Percentiles rank a stretch among this genome's conserved stretches.
Evolutionary conservation across 2,113 vertebrate genomes (phyloP).

Genomic region (Motacilla tschutschensis): DNA sequence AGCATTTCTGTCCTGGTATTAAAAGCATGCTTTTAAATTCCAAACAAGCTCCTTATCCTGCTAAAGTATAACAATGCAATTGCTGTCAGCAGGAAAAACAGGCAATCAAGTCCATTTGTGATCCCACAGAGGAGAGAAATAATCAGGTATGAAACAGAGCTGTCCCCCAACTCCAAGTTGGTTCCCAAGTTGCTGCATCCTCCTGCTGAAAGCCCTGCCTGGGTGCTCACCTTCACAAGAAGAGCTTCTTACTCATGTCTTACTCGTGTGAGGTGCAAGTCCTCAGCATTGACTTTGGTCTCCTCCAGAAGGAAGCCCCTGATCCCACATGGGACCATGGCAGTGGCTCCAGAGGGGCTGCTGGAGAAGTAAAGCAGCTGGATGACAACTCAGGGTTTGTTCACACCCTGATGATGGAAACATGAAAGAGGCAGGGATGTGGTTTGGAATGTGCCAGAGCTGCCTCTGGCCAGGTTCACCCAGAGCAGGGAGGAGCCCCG

Average conservation of each 20-base stretch:
- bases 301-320: background rate
- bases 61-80: background rate
- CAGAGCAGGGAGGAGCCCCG: accelerated
- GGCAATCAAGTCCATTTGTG: background rate
- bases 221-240: background rate
- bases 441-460: background rate
- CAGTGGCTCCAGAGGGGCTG: background rate
- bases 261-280: background rate
- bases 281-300: background rate
- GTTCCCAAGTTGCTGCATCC: background rate
- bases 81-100: background rate
- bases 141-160: background rate
- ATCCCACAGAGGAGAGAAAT: background rate
- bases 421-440: accelerated
- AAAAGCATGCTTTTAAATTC: background rate
- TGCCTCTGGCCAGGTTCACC: background rate
- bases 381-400: accelerated
- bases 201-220: background rate
- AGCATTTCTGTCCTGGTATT: background rate
- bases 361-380: background rate
- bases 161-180: background rate
- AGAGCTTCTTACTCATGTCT: background rate
- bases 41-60: background rate
- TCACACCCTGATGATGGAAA: background rate
- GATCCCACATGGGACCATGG: accelerated